Conservation (phyloP, 2,113 vertebrate genomes). For the Puntigrus tetrazona region DNA sequence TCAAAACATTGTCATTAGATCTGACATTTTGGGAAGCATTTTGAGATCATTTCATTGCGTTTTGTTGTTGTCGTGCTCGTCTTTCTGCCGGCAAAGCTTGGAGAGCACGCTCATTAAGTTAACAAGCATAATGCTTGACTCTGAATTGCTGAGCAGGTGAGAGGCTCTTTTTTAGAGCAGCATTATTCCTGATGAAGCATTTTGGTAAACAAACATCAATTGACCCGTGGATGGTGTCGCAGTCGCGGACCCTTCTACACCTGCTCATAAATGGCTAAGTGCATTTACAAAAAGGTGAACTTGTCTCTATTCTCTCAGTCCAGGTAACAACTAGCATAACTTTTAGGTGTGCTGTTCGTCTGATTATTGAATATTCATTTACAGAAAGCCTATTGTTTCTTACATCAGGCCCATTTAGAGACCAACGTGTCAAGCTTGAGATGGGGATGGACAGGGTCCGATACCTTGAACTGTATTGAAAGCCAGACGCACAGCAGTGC, state of each 20-base stretch:
- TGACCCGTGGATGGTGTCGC: constrained; percentile 1
- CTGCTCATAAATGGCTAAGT: constrained; percentile 21
- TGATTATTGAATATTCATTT: not conserved
- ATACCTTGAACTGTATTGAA: constrained; percentile 51
- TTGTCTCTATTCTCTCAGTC: not conserved
- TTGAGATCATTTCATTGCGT: constrained; percentile 1
- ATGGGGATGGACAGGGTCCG: constrained; percentile 50
- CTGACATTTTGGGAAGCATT: constrained; percentile 27
- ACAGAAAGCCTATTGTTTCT: not conserved
- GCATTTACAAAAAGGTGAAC: constrained; percentile 5
- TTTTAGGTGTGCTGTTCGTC: not conserved
- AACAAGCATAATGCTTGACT: constrained; percentile 38
- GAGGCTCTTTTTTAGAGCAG: constrained; percentile 29
- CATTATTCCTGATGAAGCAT: constrained; percentile 29
- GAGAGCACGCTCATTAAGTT: constrained; percentile 17
- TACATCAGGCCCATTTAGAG: not conserved
- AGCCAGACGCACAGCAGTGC: constrained; percentile 61
- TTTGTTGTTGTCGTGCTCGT: not conserved
- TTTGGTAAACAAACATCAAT: constrained; percentile 37
- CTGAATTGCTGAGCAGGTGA: constrained; percentile 29
- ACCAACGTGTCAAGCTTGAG: not conserved
- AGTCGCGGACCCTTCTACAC: not conserved
- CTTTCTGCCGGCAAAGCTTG: not conserved
- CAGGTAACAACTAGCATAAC: not conserved
- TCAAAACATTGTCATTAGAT: constrained; percentile 23